Evolutionary conservation across 2,797 vertebrate species (phyloP), one percentile per base, ranked within the genome.

Genomic region (Poecile montanus): DNA sequence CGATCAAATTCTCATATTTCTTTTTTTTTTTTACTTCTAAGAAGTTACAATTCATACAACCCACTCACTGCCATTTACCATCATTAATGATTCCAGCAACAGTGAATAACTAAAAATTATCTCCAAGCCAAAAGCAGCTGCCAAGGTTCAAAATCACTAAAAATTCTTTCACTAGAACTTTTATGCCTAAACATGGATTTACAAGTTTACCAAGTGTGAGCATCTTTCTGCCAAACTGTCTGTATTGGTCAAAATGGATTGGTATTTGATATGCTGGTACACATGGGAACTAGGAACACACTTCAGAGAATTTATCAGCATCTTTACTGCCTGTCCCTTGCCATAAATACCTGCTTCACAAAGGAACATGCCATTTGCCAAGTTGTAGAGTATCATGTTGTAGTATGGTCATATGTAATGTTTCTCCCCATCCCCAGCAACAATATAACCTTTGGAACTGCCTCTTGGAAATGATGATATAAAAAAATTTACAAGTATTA

Each of bases 71-170:
- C 57, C 95, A 91, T 93, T 93, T 93, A 83, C 57, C 61, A 78
- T 80, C 85, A 91, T 67, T 95, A 95, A 83, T 80, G 65, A 94
- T 94, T 95, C 63, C 50, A 95, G 62, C 91, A 96, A 74, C 73
- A 72, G 17, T 44, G 79, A 96, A 85, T 71, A 94, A 80, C 68
- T 85, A 83, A 92, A 94, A 94, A 72, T 89, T 93, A 89, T 72
- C 15, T 72, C 13, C 27, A 75, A 88, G 40, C 27, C 78, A 95
- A 91, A 91, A 80, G 68, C 56, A 94, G 47, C 68, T 88, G 82
- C 66, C 82, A 91, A 71, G 18, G 44, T 72, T 94, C 50, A 75
- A 88, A 89, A 65, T 1, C 47, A 62, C 38, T n/a, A 20, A 77
- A 71, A 83, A 68, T 65, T 67, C 82, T 91, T 96, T 93, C 53